A percentile compares a stretch with the other conserved stretches of the same genome.
phyloP scores from a whole-genome alignment of 2,113 vertebrate species.

The Nesoenas mayeri region DNA sequence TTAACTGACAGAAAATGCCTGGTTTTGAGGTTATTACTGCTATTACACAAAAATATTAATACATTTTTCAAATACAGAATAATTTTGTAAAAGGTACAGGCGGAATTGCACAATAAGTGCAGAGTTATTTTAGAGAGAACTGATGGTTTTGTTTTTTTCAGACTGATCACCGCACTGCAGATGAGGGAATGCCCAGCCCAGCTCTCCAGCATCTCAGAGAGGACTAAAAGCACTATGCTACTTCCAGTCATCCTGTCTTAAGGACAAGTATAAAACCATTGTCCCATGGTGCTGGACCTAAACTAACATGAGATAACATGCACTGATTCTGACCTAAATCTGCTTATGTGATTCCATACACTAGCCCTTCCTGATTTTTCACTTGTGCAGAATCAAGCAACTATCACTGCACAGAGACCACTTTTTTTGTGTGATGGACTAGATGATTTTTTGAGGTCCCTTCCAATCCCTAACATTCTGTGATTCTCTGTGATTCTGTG shows the following conservation, averaged over 20 bases:
- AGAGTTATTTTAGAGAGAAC: neutral
- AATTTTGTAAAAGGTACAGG: slow-evolving; percentile 15
- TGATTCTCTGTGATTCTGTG: no score
- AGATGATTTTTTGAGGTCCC: no score
- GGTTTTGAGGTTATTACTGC: slow-evolving; percentile 47
- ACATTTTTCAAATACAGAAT: slow-evolving; percentile 55
- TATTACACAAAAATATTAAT: slow-evolving; percentile 38
- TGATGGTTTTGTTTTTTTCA: neutral
- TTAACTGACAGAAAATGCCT: slow-evolving; percentile 69
- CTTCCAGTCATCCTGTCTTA: neutral
- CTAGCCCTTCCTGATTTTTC: neutral
- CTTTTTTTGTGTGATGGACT: neutral
- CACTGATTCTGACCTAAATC: neutral
- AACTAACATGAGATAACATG: neutral
- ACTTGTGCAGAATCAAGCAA: neutral
- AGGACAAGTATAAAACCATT: neutral
- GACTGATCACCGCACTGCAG: neutral
- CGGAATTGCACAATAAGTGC: neutral
- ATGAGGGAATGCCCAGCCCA: neutral
- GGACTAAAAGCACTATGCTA: neutral
- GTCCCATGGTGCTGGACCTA: neutral
- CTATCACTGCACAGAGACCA: neutral
- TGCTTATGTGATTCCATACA: neutral
- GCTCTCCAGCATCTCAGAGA: neutral
- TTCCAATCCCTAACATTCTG: no score